A percentile compares a stretch with the other conserved stretches of the same genome.
phyloP scores from a whole-genome alignment of 2,888 invertebrate genomes.

The Strigamia crassipes region DNA sequence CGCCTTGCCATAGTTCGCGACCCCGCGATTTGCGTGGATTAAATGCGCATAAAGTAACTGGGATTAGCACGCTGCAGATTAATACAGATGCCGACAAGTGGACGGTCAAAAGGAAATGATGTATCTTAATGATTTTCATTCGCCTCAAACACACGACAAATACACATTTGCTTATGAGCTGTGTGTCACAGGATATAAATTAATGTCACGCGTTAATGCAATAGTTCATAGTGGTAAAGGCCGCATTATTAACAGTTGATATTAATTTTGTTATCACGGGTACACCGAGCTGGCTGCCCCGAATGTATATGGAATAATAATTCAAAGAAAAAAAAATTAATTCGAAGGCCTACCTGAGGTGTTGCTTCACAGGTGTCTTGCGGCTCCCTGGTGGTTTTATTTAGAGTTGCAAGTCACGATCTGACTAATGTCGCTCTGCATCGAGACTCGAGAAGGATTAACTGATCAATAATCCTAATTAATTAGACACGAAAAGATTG shows the following conservation, averaged over 20 bases:
- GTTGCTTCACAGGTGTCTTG: conserved; percentile 27
- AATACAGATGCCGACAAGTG: conserved; percentile 4
- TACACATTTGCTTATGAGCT: neutral
- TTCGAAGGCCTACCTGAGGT: conserved; percentile 24
- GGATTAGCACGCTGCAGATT: neutral
- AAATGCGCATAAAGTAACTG: conserved; percentile 14
- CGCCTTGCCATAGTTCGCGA: conserved; percentile 14
- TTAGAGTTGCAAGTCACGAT: conserved; percentile 19
- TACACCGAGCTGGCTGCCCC: neutral
- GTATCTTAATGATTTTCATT: neutral
- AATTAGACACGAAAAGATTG: conserved; percentile 15
- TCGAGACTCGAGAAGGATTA: neutral
- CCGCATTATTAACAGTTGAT: neutral
- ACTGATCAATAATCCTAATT: conserved; percentile 33
- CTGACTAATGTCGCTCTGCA: neutral
- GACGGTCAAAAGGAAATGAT: conserved; percentile 8
- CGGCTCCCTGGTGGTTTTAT: conserved; percentile 22
- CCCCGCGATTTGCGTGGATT: conserved; percentile 19
- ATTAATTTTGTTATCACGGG: neutral
- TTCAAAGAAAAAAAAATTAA: neutral
- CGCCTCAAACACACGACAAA: neutral
- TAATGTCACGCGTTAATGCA: neutral
- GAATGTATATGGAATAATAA: conserved; percentile 9
- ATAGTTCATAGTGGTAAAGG: neutral
- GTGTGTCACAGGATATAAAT: neutral